phyloP scores from a whole-genome alignment of 2,888 invertebrate species.

The Ethmia dodecea region DNA sequence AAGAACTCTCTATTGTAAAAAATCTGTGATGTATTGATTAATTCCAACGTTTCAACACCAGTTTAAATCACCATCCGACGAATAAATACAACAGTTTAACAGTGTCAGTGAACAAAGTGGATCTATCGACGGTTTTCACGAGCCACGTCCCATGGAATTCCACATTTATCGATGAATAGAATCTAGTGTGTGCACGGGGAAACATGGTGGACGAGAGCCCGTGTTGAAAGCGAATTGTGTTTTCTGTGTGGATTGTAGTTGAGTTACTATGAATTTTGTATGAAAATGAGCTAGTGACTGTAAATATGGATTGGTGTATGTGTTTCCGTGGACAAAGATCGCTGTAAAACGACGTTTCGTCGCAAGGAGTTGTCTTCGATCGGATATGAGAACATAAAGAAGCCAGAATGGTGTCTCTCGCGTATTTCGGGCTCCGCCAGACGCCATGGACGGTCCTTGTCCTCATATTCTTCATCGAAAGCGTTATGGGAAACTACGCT shows the following conservation, averaged over 20 bases:
- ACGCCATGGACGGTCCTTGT: conserved; percentile 75
- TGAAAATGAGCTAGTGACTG: conserved; percentile 30
- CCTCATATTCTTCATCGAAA: conserved; percentile 79
- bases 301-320: conserved; percentile 66
- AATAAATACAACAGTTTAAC: conserved; percentile 29
- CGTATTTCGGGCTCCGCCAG: conserved; percentile 62
- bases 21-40: conserved; percentile 78
- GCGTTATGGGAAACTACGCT: conserved; percentile 85
- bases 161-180: conserved; percentile 75
- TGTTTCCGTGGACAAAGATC: conserved; percentile 23
- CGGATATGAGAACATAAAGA: conserved; percentile 53
- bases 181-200: conserved; percentile 61
- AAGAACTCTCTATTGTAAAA: conserved; percentile 75
- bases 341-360: conserved; percentile 21
- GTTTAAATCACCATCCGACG: conserved; percentile 33
- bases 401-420: conserved; percentile 67
- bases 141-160: conserved; percentile 75
- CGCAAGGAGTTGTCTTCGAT: conserved; percentile 29
- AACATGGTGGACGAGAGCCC: conserved; percentile 71
- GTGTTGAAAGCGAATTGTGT: conserved; percentile 59
- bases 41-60: conserved; percentile 61
- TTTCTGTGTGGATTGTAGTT: conserved; percentile 52
- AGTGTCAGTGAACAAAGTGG: conserved; percentile 37
- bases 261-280: conserved; percentile 29
- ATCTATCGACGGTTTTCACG: conserved; percentile 41